Evolutionary conservation across 2,797 vertebrate genomes (phyloP).

Genomic region (Cichlasoma orientale): DNA sequence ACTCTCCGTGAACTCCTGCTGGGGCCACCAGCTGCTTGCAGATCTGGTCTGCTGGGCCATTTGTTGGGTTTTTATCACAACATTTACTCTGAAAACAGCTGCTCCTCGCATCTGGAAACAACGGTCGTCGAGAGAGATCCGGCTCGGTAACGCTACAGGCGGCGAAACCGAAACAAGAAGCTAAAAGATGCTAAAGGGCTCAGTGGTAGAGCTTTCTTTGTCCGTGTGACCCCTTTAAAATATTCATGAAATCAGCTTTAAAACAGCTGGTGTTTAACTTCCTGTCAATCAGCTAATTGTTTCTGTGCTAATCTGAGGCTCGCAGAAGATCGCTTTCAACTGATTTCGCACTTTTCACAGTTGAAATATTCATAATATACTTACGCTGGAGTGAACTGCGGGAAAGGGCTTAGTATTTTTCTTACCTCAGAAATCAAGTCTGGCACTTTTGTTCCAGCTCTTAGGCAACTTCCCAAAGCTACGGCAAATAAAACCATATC

Average conservation of each 20-base stretch:
- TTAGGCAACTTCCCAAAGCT: neutral
- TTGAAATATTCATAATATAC: slow-evolving; percentile 2
- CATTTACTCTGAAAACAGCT: neutral
- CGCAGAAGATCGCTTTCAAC: neutral
- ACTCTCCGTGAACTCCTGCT: neutral
- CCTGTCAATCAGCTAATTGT: slow-evolving; percentile 1
- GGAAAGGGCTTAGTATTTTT: neutral
- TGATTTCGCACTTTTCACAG: neutral
- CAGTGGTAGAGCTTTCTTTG: neutral
- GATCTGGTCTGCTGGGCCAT: neutral
- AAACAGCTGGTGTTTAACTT: neutral
- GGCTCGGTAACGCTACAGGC: neutral
- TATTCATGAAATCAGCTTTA: neutral
- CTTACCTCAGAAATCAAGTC: neutral
- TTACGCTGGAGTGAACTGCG: neutral
- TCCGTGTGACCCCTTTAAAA: neutral
- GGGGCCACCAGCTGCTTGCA: neutral
- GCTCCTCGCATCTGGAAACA: neutral
- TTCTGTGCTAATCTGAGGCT: neutral
- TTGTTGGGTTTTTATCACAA: neutral
- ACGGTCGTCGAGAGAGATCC: neutral
- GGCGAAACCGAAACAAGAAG: neutral
- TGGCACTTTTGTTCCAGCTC: neutral
- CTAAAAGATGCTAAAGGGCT: neutral
- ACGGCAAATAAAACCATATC: neutral